These are phyloP conservation scores for Hippocampus mohnikei DNA, from an alignment of 2,113 vertebrate species.

Conservation along the genomic window DNA sequence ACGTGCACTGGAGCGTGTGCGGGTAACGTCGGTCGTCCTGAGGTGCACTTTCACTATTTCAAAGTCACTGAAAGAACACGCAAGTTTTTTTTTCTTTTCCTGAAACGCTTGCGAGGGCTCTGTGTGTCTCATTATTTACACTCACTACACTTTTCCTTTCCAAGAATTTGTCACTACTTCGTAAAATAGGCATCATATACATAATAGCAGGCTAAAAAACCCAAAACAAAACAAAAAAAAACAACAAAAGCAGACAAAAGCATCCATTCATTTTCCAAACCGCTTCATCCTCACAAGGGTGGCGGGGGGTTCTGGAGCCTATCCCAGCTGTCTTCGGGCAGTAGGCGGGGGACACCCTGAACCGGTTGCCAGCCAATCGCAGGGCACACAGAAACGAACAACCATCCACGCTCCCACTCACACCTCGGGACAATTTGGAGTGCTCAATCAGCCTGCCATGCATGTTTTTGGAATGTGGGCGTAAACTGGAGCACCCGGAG, in stretches of 20 bases:
- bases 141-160: not conserved
- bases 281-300: no score
- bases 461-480: no score
- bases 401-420: no score
- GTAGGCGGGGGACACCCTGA: no score
- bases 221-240: conserved; percentile 40
- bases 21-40: not conserved
- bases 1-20: not conserved
- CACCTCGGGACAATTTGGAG: no score
- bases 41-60: not conserved
- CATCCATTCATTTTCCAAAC: no score
- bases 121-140: not conserved
- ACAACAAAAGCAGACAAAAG: conserved; percentile 28
- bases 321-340: no score
- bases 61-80: not conserved
- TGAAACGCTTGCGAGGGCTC: not conserved
- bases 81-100: not conserved
- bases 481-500: no score
- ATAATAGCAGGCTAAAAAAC: conserved; percentile 28
- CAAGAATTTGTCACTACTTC: not conserved
- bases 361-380: no score
- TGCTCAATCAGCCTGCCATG: no score
- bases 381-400: no score
- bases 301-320: no score
- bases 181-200: conserved; percentile 33